Conservation (phyloP, 2,113 vertebrate species). For the Trinectes maculatus region DNA sequence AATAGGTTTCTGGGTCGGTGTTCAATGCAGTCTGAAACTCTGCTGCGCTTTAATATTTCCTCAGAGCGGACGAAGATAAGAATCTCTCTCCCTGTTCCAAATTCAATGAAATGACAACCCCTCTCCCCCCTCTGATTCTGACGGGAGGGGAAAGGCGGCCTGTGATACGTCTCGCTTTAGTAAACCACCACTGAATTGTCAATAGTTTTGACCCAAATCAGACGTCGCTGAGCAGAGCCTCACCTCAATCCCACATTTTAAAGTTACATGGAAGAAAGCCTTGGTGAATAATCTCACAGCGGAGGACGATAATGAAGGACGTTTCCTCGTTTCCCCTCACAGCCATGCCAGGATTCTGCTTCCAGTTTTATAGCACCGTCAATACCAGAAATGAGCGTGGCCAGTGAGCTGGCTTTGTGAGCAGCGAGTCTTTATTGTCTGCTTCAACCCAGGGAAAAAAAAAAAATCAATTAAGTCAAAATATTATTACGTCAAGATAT, state of each 20-base stretch:
- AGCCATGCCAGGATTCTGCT: constrained; percentile 32
- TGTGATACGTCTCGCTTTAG: constrained; percentile 48
- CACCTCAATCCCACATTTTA: constrained; percentile 39
- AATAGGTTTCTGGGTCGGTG: constrained; percentile 71
- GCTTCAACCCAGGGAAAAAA: not conserved
- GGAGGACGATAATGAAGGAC: constrained; percentile 44
- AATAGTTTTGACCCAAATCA: constrained; percentile 52
- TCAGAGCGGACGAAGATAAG: constrained; percentile 72
- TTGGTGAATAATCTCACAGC: constrained; percentile 22
- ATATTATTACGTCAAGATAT: too few species aligned
- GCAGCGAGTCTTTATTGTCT: constrained; percentile 14
- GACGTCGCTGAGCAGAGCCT: constrained; percentile 35
- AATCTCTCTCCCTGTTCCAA: constrained; percentile 64
- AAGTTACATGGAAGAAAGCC: constrained; percentile 27
- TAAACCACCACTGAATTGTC: constrained; percentile 36
- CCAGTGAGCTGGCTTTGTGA: constrained; percentile 2
- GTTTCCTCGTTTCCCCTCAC: too few species aligned
- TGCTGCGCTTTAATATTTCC: constrained; percentile 67
- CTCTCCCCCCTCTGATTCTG: constrained; percentile 38
- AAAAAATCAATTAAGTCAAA: not conserved
- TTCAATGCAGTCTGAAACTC: constrained; percentile 60
- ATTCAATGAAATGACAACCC: constrained; percentile 66
- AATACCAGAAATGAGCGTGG: constrained; percentile 35
- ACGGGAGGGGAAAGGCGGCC: constrained; percentile 36
- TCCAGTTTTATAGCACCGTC: constrained; percentile 28